Percentiles rank a stretch among this genome's conserved stretches.
Conservation (phyloP, 30 jellyfish, hydroid and myxozoan genomes). For the Cassiopea xamachana region DNA sequence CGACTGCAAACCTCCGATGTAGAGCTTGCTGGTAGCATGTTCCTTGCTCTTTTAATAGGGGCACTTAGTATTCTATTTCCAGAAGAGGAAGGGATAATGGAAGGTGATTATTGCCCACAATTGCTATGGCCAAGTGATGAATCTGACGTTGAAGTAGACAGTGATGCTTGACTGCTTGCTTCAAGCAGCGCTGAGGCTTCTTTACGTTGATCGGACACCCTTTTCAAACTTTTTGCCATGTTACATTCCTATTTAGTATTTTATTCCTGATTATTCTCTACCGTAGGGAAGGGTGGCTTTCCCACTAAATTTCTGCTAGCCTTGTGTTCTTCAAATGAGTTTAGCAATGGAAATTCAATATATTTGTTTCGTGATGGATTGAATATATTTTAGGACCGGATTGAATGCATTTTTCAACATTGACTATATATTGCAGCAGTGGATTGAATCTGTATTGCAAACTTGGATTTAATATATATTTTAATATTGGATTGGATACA, state of each 20-base stretch:
- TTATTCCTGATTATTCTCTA: background rate
- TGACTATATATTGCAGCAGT: background rate
- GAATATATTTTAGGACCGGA: background rate
- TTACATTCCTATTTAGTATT: background rate
- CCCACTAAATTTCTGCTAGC: background rate
- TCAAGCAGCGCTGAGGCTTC: background rate
- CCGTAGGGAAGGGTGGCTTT: background rate
- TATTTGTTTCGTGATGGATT: background rate
- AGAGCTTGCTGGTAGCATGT: background rate
- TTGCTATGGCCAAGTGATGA: background rate
- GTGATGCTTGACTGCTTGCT: background rate
- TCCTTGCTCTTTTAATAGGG: background rate
- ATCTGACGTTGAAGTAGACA: background rate
- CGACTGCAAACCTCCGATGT: background rate
- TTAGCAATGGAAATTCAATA: no score
- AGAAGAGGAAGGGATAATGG: background rate
- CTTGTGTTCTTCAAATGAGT: background rate
- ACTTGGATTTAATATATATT: background rate
- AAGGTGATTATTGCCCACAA: background rate
- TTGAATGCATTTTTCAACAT: background rate
- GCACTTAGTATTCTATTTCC: background rate
- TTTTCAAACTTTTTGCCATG: background rate
- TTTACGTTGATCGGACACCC: background rate
- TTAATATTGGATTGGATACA: background rate
- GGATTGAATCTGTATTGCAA: background rate